These are phyloP conservation scores for Callaeas wilsoni DNA, from an alignment of 2,113 vertebrate species.

Conservation along the genomic window DNA sequence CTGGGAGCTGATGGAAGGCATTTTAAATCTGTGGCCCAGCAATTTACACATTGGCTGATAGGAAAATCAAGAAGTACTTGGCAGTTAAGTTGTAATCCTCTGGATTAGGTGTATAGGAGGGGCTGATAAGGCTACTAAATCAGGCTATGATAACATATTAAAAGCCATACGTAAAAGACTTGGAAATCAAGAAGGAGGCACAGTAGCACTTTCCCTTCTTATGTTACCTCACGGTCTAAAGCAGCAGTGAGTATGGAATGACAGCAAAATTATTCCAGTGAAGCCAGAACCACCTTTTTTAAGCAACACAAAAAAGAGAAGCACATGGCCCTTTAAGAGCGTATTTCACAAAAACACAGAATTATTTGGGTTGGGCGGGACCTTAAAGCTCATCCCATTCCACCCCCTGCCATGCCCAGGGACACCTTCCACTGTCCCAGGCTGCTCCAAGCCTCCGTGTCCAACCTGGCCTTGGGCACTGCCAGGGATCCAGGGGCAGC, in stretches of 20 bases:
- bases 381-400: fast-evolving
- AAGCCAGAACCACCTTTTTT: not conserved
- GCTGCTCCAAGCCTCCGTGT: not conserved
- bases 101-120: not conserved
- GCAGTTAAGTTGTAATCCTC: not conserved
- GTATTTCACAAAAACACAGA: not conserved
- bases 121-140: not conserved
- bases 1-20: not conserved
- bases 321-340: not conserved
- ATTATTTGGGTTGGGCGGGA: not conserved
- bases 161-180: not conserved
- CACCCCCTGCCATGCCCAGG: not conserved
- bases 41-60: not conserved
- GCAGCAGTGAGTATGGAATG: not conserved
- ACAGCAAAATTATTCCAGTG: not conserved
- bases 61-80: not conserved
- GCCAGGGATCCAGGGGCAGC: not conserved
- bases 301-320: not conserved
- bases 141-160: not conserved
- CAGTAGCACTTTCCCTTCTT: not conserved
- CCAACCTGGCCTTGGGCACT: not conserved
- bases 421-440: not conserved
- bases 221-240: not conserved
- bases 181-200: not conserved
- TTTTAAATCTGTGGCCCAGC: not conserved